A percentile compares a stretch with the other conserved stretches of the same genome.
phyloP scores from a whole-genome alignment of 2,888 invertebrate genomes.

The Anaspis maculata region DNA sequence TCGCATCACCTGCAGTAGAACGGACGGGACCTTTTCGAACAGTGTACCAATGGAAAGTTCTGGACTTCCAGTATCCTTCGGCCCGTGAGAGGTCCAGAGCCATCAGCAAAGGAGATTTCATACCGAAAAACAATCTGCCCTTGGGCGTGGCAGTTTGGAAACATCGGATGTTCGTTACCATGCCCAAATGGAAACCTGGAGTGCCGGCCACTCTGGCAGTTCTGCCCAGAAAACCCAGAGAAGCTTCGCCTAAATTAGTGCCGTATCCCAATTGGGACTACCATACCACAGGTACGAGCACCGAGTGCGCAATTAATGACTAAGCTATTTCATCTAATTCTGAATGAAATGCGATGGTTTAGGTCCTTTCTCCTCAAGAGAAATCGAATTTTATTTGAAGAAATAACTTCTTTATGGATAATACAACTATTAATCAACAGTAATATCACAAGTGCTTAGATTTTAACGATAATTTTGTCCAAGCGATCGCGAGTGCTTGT shows the following conservation, averaged over 20 bases:
- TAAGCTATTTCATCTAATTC: too few species aligned
- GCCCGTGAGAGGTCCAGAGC: constrained; percentile 51
- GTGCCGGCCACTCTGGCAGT: constrained; percentile 67
- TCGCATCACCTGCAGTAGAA: too few species aligned
- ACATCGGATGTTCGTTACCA: constrained; percentile 61
- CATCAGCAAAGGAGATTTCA: constrained; percentile 50
- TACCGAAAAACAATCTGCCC: constrained; percentile 65
- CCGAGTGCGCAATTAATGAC: too few species aligned
- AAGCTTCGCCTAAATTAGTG: constrained; percentile 50
- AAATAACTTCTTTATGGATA: too few species aligned
- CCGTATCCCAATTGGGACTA: constrained; percentile 73
- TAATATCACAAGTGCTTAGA: too few species aligned
- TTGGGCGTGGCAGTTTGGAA: constrained; percentile 64
- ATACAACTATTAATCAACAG: too few species aligned
- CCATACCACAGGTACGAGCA: constrained; percentile 54
- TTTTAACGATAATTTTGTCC: too few species aligned
- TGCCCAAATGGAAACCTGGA: constrained; percentile 68
- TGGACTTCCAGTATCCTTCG: constrained; percentile 59
- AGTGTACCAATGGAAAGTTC: constrained; percentile 64
- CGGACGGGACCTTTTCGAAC: constrained; percentile 51
- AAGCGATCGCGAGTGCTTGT: too few species aligned
- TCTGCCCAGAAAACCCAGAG: constrained; percentile 51
- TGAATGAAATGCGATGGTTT: constrained; percentile 1
- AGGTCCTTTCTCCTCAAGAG: too few species aligned
- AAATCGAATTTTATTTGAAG: constrained; percentile 3